These are phyloP conservation scores for Temnothorax ravouxi DNA, from an alignment of 2,888 invertebrate species.

Conservation along the genomic window DNA sequence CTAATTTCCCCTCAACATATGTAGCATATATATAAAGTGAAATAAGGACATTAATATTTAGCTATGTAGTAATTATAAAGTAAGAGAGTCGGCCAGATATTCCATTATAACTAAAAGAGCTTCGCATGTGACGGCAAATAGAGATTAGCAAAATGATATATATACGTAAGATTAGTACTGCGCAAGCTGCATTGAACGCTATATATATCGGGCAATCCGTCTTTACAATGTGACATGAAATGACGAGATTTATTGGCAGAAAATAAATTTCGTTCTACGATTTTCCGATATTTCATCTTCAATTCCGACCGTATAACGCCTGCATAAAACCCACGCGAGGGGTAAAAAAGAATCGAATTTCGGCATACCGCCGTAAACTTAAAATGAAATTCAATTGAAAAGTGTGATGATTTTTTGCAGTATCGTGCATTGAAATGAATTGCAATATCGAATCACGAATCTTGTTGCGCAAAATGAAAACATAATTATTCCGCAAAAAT, in stretches of 20 bases:
- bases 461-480: background rate
- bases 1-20: conserved; percentile 46
- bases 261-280: conserved; percentile 57
- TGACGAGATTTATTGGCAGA: conserved; percentile 48
- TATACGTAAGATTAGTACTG: conserved; percentile 29
- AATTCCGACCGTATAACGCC: conserved; percentile 37
- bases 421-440: background rate
- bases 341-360: conserved; percentile 46
- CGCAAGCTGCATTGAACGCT: conserved; percentile 13
- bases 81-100: background rate
- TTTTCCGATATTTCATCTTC: conserved; percentile 53
- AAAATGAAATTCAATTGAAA: conserved; percentile 37
- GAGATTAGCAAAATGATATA: conserved; percentile 11
- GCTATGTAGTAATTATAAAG: conserved; percentile 6
- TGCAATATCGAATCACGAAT: background rate
- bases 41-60: conserved; percentile 33
- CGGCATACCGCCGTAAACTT: conserved; percentile 8
- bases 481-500: background rate
- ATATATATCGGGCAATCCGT: conserved; percentile 46
- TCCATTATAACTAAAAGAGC: conserved; percentile 9
- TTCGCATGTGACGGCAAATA: background rate
- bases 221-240: conserved; percentile 51
- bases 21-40: background rate
- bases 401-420: conserved; percentile 31
- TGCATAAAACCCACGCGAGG: conserved; percentile 22